A percentile compares a stretch with the other conserved stretches of the same genome.
Conservation (phyloP, 1,140 invertebrate genomes). For the Zaprionus ghesquierei region DNA sequence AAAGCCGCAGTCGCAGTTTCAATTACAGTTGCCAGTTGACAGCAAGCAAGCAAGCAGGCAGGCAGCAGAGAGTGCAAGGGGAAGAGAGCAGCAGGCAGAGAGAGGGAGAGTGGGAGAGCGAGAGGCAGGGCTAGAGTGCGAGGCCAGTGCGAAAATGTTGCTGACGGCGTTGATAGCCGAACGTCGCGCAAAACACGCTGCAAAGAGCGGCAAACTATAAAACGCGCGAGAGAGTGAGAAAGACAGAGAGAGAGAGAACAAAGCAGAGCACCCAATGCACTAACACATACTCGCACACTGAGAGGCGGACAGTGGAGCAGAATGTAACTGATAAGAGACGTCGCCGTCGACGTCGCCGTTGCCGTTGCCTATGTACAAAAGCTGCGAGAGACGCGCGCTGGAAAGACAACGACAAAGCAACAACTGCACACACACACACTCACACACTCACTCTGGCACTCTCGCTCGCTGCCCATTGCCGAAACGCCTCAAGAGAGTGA, state of each 20-base stretch:
- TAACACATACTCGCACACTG: conserved; percentile 4
- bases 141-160: conserved; percentile 49
- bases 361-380: conserved; percentile 53
- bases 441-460: conserved; percentile 19
- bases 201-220: conserved; percentile 63
- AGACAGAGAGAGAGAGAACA: conserved; percentile 12
- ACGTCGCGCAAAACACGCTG: conserved; percentile 21
- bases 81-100: background rate
- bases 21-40: conserved; percentile 60
- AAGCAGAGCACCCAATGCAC: conserved; percentile 23
- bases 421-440: conserved; percentile 28
- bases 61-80: background rate
- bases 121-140: background rate
- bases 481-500: conserved; percentile 17
- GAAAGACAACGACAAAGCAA: conserved; percentile 50
- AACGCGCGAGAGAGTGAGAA: conserved; percentile 8
- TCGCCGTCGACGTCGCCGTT: background rate
- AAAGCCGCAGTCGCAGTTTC: conserved; percentile 70
- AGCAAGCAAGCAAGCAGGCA: conserved; percentile 17
- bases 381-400: conserved; percentile 51
- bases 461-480: conserved; percentile 16
- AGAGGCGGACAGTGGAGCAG: conserved; percentile 31
- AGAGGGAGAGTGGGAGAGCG: background rate
- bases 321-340: conserved; percentile 63
- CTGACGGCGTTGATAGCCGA: conserved; percentile 47